Base-by-base conservation (phyloP, 1,140 invertebrate species). In the Rhopalosiphum padi region DNA sequence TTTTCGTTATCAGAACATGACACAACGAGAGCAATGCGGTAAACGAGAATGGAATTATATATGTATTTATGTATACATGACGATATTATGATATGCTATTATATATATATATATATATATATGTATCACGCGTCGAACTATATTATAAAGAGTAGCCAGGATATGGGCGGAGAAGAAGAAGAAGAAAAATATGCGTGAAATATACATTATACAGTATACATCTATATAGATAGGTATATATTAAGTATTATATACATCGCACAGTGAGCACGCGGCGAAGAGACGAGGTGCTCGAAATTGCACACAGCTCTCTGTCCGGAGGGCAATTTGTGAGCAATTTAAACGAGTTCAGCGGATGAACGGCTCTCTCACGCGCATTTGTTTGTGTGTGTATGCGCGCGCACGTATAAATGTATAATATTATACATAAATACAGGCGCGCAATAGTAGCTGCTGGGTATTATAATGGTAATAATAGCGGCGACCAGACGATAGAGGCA, bases 261-360 rank as follows among this genome's bases (percentile, higher is more conserved):
- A 41, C 48, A 22, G 30, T 46, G 85, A 11, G 43, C 41, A 46
- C n/a, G 25, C 41, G 41, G 82, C 82, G 22, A 37, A n/a, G 41
- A 46, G 85, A 46, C 25, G 83, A 87, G 43, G 85, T 25, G 86
- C 46, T 55, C 48, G 88, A 89, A 89, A 89, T 89, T 37, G 48
- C 88, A 51, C 43, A 68, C 46, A 41, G 46, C 46, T 92, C n/a
- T 83, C 68, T 37, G 77, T 92, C 91, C 77, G 68, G 43, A 37
- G 41, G 91, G 60, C 91, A 92, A 83, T 92, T 92, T 51, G 91
- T 83, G n/a, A 92, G 91, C 91, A 92, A 92, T 83, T 51, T 92
- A 92, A 92, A 92, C 77, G 41, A 25, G 91, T 92, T 82, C 91
- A 51, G 43, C 41, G 88, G 88, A 91, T 48, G 37, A 48, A 82